Evolutionary conservation across 2,113 vertebrate species (phyloP), one percentile per base, ranked within the genome.

Genomic region (Bambusicola thoracicus): DNA sequence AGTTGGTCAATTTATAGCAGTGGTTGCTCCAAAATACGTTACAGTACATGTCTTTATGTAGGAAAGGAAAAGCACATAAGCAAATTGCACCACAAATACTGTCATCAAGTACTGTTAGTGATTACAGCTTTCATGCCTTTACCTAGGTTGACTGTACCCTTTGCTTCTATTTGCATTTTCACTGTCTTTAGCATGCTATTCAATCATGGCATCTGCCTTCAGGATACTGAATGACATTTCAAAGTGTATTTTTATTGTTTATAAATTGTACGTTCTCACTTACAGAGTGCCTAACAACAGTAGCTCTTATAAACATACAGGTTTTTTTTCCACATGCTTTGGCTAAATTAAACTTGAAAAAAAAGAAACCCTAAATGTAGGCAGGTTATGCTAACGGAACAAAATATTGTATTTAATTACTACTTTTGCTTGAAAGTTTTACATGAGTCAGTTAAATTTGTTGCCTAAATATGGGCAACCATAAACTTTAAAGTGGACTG

Each of bases 1-100:
- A 99, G 99, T 98, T 92, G 87, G 80, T 93, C 56, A 49, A 63
- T 93, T 96, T 92, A 63, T 72, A n/a, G 85, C 36, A 73, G 82
- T 80, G 91, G 38, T 83, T 85, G 46, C 44, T 94, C 87, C 90
- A 89, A 81, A 93, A 86, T 81, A 51, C 8, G 1, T 53, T 27
- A 20, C 18, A 73, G 5, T 46, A 41, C 73, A 67, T 75, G 48
- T 43, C 40, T 40, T 85, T 86, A n/a, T 29, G 18, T 38, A 69
- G 15, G 61, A 69, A 90, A 76, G 43, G 40, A 61, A 91, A 76
- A 2, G 1, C 22, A 79, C 48, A 83, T 86, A 78, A 84, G 56
- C 44, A 62, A 84, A 88, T 86, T 83, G 30, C 53, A 48, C 58
- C 67, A 34, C 76, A 86, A 81, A 68, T 58, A 11, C 27, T 77